Percentiles rank a stretch among this genome's conserved stretches.
phyloP scores from a whole-genome alignment of 2,113 vertebrate genomes.

The Spermophilus dauricus region DNA sequence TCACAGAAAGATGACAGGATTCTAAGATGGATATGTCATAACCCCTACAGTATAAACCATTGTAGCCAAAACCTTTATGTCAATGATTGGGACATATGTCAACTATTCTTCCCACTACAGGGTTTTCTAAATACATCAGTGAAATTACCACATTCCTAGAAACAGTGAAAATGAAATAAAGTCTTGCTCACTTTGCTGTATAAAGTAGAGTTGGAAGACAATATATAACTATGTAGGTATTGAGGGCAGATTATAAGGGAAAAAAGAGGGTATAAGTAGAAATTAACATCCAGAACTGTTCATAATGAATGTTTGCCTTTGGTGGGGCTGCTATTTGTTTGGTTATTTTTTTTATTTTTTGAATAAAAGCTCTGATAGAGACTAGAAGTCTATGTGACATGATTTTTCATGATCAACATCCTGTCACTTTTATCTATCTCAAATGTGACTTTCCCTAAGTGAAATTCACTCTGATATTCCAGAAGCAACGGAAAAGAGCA shows the following conservation, averaged over 20 bases:
- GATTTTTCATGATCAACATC: constrained; percentile 91
- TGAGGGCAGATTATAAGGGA: background rate
- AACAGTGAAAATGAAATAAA: background rate
- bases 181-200: background rate
- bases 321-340: background rate
- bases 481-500: constrained; percentile 89
- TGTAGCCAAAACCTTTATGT: background rate
- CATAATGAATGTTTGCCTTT: background rate
- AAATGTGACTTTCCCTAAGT: constrained; percentile 86
- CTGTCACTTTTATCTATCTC: constrained; percentile 86
- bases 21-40: background rate
- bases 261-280: background rate
- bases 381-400: constrained; percentile 94
- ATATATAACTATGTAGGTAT: background rate
- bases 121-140: background rate
- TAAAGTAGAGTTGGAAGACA: background rate
- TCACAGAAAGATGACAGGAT: background rate
- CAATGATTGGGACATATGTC: background rate
- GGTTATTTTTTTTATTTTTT: constrained; percentile 85
- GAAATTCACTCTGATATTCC: constrained; percentile 91
- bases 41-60: background rate
- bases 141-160: background rate
- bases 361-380: constrained; percentile 95
- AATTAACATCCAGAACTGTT: background rate
- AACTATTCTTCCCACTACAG: background rate